Base-by-base conservation (phyloP, 2,113 vertebrate genomes). In the Brachyistius frenatus region DNA sequence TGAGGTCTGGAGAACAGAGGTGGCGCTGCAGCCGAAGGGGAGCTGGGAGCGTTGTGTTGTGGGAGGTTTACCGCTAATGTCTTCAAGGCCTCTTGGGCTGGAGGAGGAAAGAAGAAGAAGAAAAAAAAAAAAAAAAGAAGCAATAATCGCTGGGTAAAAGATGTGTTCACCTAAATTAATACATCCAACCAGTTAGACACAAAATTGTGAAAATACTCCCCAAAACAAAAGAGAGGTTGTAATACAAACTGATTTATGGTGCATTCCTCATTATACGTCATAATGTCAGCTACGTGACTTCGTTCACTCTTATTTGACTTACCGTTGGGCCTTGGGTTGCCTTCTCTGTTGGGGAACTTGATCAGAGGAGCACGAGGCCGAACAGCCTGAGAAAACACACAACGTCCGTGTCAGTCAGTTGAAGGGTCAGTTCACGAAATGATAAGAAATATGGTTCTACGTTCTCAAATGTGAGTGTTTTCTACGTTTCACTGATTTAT, bases 351-450 rank as follows among this genome's bases (percentile, higher is more conserved):
- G n/a, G 94, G 94, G 65, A 95, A 95, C 83, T 94, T 95, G n/a
- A 95, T 95, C 67, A 94, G 86, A 36, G 94, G 95, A 16, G 92
- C 53, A 66, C 87, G 95, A 80, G 95, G 94, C 70, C 92, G 88
- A 10, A 95, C 81, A 79, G 78, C 93, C 95, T 95, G 88, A 65
- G n/a, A 76, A 37, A 87, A 74, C 7, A 66, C 47, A 15, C 64
- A 67, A 32, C 4, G 16, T 7, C 39, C 31, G 6, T 5, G 39
- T 41, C 39, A 41, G 6, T 41, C 9, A 41, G 6, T 41, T 7
- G 4, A 44, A 44, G 4, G 41, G 13, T 41, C 1, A 41, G 39
- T 41, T 41, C 39, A 1, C 39, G 6, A 41, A 9, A 10, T 41
- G 39, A 41, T 3, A 41, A 41, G 5, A 41, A 41, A 10, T 41